Conservation (phyloP, 2,113 vertebrate genomes). For the Phodopus roborovskii region DNA sequence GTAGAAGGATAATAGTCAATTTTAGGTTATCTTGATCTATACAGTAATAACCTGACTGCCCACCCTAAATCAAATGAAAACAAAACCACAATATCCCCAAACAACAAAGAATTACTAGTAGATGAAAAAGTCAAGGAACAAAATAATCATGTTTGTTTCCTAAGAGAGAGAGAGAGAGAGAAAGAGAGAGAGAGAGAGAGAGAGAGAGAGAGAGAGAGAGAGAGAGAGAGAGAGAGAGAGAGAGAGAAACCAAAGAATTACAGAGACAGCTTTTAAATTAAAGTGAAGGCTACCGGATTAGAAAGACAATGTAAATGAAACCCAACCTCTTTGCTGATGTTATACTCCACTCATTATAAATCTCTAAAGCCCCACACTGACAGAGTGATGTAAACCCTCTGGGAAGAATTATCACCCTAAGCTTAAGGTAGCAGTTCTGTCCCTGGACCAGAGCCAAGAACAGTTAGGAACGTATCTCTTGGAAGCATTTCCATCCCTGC, state of each 20-base stretch:
- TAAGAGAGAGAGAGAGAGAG: conserved; percentile 21
- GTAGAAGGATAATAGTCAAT: neutral
- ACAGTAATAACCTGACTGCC: neutral
- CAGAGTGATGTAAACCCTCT: neutral
- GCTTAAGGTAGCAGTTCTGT: neutral
- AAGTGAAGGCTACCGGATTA: neutral
- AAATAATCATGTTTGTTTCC: neutral
- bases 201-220: too few species aligned
- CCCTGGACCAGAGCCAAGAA: neutral
- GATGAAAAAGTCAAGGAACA: conserved; percentile 24
- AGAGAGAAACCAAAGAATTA: too few species aligned
- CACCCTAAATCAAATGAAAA: neutral
- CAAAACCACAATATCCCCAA: neutral
- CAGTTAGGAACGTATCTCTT: neutral
- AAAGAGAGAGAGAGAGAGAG: too few species aligned
- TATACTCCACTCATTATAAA: neutral
- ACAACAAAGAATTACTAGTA: neutral
- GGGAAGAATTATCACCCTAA: neutral
- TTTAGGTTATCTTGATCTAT: neutral
- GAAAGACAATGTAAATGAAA: neutral
- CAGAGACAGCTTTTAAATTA: conserved; percentile 15
- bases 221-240: too few species aligned
- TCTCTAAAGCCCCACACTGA: neutral
- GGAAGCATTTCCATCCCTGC: neutral
- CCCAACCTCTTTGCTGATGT: neutral